Evolutionary conservation across 2,888 invertebrate genomes (phyloP).

Genomic region (Plagiodera versicolora): DNA sequence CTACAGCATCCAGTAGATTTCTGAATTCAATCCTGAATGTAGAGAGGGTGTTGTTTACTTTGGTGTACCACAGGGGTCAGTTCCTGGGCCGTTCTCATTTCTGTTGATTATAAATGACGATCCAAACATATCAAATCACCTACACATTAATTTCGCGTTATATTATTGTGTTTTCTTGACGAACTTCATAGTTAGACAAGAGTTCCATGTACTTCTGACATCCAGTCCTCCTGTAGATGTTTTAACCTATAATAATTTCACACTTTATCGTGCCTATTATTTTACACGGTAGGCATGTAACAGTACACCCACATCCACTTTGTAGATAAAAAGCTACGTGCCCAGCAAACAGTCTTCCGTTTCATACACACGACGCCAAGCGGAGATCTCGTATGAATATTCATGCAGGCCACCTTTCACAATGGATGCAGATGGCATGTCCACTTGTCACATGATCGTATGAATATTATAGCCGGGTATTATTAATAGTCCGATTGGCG

Average conservation of each 20-base stretch:
- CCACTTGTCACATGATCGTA: slow-evolving; percentile 42
- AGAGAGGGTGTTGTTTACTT: no score
- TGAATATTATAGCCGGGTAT: slow-evolving; percentile 39
- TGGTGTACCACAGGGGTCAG: no score
- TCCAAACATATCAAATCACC: no score
- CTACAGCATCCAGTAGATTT: no score
- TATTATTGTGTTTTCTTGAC: no score
- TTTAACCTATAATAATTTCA: neutral
- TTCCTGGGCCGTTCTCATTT: no score
- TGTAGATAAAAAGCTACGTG: slow-evolving; percentile 16
- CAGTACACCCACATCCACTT: neutral
- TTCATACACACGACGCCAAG: slow-evolving; percentile 18
- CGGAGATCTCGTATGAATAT: slow-evolving; percentile 35
- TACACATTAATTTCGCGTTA: no score
- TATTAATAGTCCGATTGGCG: slow-evolving; percentile 38
- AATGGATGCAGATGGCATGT: slow-evolving; percentile 43
- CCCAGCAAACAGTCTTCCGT: slow-evolving; percentile 24
- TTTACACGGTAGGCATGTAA: neutral
- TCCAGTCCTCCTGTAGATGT: no score
- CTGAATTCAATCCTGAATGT: no score
- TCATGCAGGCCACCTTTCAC: slow-evolving; percentile 38
- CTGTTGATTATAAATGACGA: no score
- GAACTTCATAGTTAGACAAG: no score
- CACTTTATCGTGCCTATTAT: neutral
- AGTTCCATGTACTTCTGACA: no score